A percentile compares a stretch with the other conserved stretches of the same genome.
These are phyloP conservation scores for Drosophila sulfurigaster DNA, from an alignment of 1,140 invertebrate species.

Conservation along the genomic window DNA sequence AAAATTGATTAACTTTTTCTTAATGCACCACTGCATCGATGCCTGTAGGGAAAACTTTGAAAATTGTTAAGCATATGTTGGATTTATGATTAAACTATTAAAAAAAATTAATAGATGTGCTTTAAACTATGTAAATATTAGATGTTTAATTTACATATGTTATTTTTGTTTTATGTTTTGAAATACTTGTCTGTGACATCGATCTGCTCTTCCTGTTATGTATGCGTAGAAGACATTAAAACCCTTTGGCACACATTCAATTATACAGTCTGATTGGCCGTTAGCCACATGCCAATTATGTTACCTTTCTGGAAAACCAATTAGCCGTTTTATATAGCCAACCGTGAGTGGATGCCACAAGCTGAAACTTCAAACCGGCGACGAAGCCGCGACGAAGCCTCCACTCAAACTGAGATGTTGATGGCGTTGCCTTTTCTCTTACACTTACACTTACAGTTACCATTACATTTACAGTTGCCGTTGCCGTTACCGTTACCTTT, in stretches of 20 bases:
- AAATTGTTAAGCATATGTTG: no score
- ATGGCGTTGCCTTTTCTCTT: constrained; percentile 24
- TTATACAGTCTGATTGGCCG: constrained; percentile 62
- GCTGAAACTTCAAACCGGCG: constrained; percentile 68
- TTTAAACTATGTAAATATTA: no score
- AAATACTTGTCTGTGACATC: background rate
- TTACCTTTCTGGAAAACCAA: constrained; percentile 72
- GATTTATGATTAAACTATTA: no score
- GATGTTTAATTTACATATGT: no score
- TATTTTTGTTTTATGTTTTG: background rate
- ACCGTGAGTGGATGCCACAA: constrained; percentile 44
- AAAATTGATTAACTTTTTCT: no score
- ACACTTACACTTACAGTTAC: constrained; percentile 20
- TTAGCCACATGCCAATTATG: constrained; percentile 67
- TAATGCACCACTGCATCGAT: no score
- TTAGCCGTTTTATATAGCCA: constrained; percentile 64
- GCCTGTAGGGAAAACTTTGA: no score
- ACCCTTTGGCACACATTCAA: constrained; percentile 59
- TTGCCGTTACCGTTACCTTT: constrained; percentile 13
- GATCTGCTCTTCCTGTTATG: background rate
- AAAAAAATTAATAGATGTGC: no score
- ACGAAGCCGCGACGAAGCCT: background rate
- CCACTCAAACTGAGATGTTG: constrained; percentile 26
- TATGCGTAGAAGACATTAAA: constrained; percentile 11
- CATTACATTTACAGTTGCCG: constrained; percentile 7